Percentiles rank a stretch among this genome's conserved stretches.
Conservation (phyloP, 1,140 invertebrate genomes). For the Drosophila erecta region DNA sequence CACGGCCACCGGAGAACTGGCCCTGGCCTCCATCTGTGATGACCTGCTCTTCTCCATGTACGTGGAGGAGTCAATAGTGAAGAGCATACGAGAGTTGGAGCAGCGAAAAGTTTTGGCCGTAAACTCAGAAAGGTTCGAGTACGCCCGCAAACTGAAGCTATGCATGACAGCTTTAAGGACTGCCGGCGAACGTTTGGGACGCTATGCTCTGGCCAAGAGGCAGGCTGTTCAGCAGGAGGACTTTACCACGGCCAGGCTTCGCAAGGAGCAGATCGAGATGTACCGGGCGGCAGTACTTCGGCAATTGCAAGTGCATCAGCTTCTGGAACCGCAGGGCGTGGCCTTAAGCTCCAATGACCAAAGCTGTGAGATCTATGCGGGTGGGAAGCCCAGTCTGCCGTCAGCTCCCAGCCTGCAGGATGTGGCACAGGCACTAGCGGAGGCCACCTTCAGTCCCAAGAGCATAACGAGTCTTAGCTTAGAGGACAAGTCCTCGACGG, state of each 20-base stretch:
- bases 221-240: conserved; percentile 96
- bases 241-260: conserved; percentile 94
- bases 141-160: conserved; percentile 94
- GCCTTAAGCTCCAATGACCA: conserved; percentile 71
- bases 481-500: conserved; percentile 68
- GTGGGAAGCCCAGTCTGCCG: conserved; percentile 76
- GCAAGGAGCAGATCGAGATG: conserved; percentile 94
- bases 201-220: conserved; percentile 95
- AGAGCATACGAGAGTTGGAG: conserved; percentile 94
- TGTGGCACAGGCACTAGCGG: conserved; percentile 77
- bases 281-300: conserved; percentile 90
- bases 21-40: conserved; percentile 93
- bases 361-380: conserved; percentile 77
- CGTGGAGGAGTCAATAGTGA: conserved; percentile 96
- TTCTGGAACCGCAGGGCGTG: conserved; percentile 93
- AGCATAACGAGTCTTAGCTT: conserved; percentile 40
- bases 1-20: conserved; percentile 76
- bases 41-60: conserved; percentile 99
- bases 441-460: conserved; percentile 65
- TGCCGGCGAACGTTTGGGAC: conserved; percentile 94
- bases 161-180: conserved; percentile 92
- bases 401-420: conserved; percentile 81
- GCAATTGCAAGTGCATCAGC: conserved; percentile 89
- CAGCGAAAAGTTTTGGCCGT: conserved; percentile 94
- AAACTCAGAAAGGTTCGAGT: conserved; percentile 90